phyloP scores from a whole-genome alignment of 2,113 vertebrate genomes.

The Anas platyrhynchos region DNA sequence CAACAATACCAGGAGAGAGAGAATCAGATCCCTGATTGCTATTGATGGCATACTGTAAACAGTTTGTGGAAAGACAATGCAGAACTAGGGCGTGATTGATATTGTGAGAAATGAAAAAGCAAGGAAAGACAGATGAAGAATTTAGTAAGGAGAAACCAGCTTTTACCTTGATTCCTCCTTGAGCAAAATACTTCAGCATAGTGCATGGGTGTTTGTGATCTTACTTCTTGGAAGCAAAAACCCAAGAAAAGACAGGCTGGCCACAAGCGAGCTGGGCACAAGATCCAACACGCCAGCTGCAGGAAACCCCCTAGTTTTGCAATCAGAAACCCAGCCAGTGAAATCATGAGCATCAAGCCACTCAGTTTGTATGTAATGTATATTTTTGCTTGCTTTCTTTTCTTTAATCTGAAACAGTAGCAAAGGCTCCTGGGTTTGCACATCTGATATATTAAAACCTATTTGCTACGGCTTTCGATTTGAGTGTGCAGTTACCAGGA shows the following conservation, averaged over 20 bases:
- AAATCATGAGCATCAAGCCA: background rate
- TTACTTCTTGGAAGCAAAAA: background rate
- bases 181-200: background rate
- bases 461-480: background rate
- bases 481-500: background rate
- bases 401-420: background rate
- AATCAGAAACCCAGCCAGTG: background rate
- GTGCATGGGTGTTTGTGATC: background rate
- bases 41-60: slow-evolving; percentile 10
- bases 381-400: background rate
- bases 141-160: background rate
- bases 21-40: slow-evolving; percentile 37
- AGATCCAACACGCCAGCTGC: background rate
- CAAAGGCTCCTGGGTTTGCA: background rate
- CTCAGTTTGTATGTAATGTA: background rate
- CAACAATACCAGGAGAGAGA: background rate
- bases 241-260: background rate
- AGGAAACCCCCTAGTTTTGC: slow-evolving; percentile 54
- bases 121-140: background rate
- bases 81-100: background rate
- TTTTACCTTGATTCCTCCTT: background rate
- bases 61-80: background rate
- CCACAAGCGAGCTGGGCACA: background rate
- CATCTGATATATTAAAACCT: background rate
- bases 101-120: background rate